Evolutionary conservation across 2,888 invertebrate genomes (phyloP).

Genomic region (Cataglyphis rosenhaueri): DNA sequence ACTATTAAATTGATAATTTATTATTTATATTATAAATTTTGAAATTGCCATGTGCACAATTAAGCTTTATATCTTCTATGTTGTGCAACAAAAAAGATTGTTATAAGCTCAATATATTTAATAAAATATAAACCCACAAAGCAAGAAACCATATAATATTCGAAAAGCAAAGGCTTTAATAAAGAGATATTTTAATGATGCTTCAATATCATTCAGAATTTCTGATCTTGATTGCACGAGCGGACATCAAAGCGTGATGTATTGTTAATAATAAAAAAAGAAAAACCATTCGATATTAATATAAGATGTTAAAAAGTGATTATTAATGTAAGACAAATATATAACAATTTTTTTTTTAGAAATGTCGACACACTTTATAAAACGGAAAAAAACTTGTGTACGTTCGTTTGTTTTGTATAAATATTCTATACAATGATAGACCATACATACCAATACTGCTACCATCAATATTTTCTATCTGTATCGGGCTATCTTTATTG

Average conservation of each 20-base stretch:
- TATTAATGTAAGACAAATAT: conserved; percentile 32
- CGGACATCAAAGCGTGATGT: conserved; percentile 17
- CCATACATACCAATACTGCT: conserved; percentile 86
- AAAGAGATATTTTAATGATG: conserved; percentile 15
- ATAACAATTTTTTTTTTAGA: conserved; percentile 10
- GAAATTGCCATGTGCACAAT: not conserved
- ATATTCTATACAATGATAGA: not conserved
- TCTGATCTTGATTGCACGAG: not conserved
- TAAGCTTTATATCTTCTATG: not conserved
- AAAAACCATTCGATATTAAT: conserved; percentile 16
- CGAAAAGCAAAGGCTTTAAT: conserved; percentile 15
- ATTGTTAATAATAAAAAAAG: conserved; percentile 32
- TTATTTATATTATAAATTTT: conserved; percentile 12
- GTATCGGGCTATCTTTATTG: conserved; percentile 94
- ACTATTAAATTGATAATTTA: not conserved
- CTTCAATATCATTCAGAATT: conserved; percentile 12
- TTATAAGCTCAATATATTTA: conserved; percentile 30
- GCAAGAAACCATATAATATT: conserved; percentile 2
- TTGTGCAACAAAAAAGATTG: conserved; percentile 15
- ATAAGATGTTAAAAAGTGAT: conserved; percentile 22
- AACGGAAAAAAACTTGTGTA: conserved; percentile 14
- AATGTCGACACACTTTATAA: conserved; percentile 32
- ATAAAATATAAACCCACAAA: not conserved
- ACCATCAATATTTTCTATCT: conserved; percentile 91
- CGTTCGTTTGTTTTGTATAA: conserved; percentile 20